Conservation (phyloP, 2,113 vertebrate genomes). For the Rhinolophus ferrumequinum region DNA sequence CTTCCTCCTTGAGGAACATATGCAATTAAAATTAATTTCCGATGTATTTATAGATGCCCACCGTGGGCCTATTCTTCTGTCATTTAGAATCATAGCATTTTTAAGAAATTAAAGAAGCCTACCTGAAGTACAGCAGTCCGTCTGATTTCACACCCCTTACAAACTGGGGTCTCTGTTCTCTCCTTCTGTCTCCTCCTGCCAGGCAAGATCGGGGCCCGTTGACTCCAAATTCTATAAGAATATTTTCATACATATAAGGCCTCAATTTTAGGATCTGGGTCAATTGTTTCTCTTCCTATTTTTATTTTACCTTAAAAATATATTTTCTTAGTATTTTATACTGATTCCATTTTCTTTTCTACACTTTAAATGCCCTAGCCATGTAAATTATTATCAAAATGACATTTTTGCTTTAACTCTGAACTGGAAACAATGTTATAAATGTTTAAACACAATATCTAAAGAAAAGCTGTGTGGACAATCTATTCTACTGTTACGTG, state of each 20-base stretch:
- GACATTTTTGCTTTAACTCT: not conserved
- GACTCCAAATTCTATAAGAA: not conserved
- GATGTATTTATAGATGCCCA: constrained; percentile 6
- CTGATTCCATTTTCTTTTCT: not conserved
- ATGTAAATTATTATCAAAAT: constrained; percentile 38
- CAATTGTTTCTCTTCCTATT: not conserved
- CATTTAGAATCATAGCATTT: not conserved
- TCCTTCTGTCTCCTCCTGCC: not conserved
- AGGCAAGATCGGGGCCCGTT: not conserved
- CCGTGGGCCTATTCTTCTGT: not conserved
- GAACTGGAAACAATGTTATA: not conserved
- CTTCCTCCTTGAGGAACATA: not conserved
- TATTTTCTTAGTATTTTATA: not conserved
- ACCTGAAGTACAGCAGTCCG: not conserved
- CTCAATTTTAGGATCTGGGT: not conserved
- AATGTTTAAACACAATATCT: not conserved
- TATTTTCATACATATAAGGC: not conserved
- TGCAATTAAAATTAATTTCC: constrained; percentile 41
- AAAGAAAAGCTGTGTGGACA: constrained; percentile 21
- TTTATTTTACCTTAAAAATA: constrained; percentile 39
- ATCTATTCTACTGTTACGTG: not conserved
- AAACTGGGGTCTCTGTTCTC: not conserved
- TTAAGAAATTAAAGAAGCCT: not conserved
- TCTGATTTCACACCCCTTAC: not conserved
- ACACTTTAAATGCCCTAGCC: not conserved